These are phyloP conservation scores for Pelagia noctiluca DNA, from an alignment of 30 jellyfish, hydroid and myxozoan genomes.

Conservation along the genomic window DNA sequence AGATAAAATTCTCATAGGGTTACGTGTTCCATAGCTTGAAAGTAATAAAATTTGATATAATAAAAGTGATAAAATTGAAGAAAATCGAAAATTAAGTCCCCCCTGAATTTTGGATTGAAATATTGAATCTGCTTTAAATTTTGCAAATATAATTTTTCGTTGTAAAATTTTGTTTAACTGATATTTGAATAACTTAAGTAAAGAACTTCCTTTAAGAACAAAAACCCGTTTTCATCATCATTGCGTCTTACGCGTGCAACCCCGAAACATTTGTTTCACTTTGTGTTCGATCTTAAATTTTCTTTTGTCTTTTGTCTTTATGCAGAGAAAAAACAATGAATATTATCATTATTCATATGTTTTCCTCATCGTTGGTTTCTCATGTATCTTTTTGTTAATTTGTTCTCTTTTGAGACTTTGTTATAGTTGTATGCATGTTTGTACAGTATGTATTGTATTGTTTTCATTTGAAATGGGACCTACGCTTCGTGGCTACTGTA, in stretches of 20 bases:
- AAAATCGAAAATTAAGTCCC: background rate
- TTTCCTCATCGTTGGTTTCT: constrained; percentile 3
- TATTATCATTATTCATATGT: background rate
- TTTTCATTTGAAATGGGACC: constrained; percentile 14
- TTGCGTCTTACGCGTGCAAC: background rate
- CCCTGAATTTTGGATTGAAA: background rate
- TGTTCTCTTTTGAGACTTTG: background rate
- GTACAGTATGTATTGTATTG: background rate
- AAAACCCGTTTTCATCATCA: constrained; percentile 17
- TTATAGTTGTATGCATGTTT: constrained; percentile 7
- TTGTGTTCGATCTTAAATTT: background rate
- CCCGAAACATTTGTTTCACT: constrained; percentile 29
- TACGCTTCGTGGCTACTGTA: constrained; percentile 12
- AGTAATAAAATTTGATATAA: background rate
- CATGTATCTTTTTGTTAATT: constrained; percentile 2
- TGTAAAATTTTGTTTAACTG: background rate
- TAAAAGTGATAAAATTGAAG: background rate
- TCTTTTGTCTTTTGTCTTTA: constrained; percentile 7
- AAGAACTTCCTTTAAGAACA: background rate
- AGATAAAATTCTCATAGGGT: no score
- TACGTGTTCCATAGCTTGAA: no score
- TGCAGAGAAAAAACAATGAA: background rate
- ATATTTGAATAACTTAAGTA: background rate
- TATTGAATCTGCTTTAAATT: no score
- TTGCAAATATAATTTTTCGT: background rate